These are phyloP conservation scores for Archips xylosteana DNA, from an alignment of 2,888 invertebrate species.

Conservation along the genomic window DNA sequence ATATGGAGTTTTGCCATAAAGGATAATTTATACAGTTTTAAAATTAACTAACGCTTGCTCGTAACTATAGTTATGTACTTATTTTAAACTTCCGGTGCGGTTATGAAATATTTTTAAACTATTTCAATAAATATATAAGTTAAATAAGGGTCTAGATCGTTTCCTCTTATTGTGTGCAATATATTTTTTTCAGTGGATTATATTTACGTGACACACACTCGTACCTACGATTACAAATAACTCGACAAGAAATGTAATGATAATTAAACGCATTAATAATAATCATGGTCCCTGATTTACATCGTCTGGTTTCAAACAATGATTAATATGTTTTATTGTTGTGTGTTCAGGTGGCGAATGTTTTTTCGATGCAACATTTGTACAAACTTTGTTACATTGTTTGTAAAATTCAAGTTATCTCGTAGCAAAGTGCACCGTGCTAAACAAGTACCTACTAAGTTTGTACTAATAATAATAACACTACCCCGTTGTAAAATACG, in stretches of 20 bases:
- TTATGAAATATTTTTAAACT: too few relatives aligned
- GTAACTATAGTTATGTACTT: too few relatives aligned
- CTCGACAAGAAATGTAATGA: background rate
- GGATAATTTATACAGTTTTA: too few relatives aligned
- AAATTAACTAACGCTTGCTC: too few relatives aligned
- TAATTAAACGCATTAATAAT: background rate
- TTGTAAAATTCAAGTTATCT: background rate
- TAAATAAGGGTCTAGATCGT: too few relatives aligned
- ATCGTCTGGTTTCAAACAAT: conserved; percentile 18
- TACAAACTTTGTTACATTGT: conserved; percentile 8
- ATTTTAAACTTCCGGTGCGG: too few relatives aligned
- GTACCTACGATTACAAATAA: background rate
- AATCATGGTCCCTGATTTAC: background rate
- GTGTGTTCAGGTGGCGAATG: conserved; percentile 7
- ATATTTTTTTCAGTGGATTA: too few relatives aligned
- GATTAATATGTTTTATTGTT: conserved; percentile 18
- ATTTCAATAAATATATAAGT: too few relatives aligned
- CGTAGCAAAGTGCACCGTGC: background rate
- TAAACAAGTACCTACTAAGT: background rate
- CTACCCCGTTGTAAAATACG: background rate
- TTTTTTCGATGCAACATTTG: conserved; percentile 8
- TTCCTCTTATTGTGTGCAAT: too few relatives aligned
- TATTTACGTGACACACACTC: too few relatives aligned
- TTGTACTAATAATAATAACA: background rate
- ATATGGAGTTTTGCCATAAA: too few relatives aligned